Evolutionary conservation across 2,797 vertebrate genomes (phyloP), one percentile per base, ranked within the genome.

Genomic region (Odontamblyopus rebecca): DNA sequence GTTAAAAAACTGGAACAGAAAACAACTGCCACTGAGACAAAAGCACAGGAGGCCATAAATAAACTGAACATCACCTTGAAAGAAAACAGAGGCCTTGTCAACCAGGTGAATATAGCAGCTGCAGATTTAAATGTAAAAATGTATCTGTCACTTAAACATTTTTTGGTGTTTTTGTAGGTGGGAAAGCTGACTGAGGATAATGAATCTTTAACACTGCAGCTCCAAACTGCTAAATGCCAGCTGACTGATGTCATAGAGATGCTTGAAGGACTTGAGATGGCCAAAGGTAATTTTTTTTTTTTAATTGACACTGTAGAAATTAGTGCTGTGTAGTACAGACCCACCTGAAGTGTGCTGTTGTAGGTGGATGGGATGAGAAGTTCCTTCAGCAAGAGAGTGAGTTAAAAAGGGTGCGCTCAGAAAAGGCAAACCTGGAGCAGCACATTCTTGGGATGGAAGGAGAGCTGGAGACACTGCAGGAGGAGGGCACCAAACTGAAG

Each of bases 361-460:
- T 18, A 93, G 92, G 85, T 30, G 90, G 83, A 19, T 94, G 91
- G 91, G 88, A 92, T 19, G 92, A 95, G 70, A 94, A 87, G 56
- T 93, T 93, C 88, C 88, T 95, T 75, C 91, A 92, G 75, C 81
- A 88, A 78, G 93, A 95, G 89, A 94, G 91, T 0, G 90, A 96
- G 75, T 13, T 92, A 41, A 93, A 71, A 76, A 92, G 91, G 70
- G 84, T 89, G 48, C 92, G 91, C 74, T 94, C 91, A 5, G 95
- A 96, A 84, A 95, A 94, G 69, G 79, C 80, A 26, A 94, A 93
- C 78, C 73, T 87, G n/a, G 93, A 96, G 80, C 91, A 86, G 56
- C 89, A 88, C 13, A 90, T 90, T 27, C 86, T 95, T 7, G 93
- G 93, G 61, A 79, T 82, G 90, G 94, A 96, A 83, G 76, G 75